Evolutionary conservation across 2,888 invertebrate species (phyloP).

Genomic region (Sinodicranocentrus sp.): DNA sequence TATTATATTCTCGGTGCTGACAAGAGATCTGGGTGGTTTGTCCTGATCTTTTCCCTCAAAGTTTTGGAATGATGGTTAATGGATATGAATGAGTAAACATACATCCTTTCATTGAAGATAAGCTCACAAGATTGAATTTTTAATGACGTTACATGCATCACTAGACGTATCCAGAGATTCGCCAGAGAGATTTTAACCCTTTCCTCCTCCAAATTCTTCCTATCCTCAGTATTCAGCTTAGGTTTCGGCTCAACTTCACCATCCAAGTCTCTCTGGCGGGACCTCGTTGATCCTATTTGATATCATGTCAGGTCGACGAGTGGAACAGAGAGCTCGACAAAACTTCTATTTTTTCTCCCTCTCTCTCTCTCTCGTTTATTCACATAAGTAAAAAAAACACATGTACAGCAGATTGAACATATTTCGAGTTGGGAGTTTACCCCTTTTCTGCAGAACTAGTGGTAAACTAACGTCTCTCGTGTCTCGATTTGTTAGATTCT

Average conservation of each 20-base stretch:
- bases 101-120: slow-evolving; percentile 76
- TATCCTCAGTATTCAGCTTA: slow-evolving; percentile 43
- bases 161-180: slow-evolving; percentile 62
- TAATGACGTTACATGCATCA: slow-evolving; percentile 76
- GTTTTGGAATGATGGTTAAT: slow-evolving; percentile 72
- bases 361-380: not conserved
- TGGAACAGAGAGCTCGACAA: slow-evolving; percentile 28
- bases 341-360: not conserved
- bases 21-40: slow-evolving; percentile 58
- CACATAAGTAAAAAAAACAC: slow-evolving; percentile 1
- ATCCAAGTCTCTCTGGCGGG: slow-evolving; percentile 14
- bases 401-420: slow-evolving; percentile 15
- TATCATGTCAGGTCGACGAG: slow-evolving; percentile 63
- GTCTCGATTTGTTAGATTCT: slow-evolving; percentile 25
- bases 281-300: slow-evolving; percentile 62
- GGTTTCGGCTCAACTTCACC: slow-evolving; percentile 22
- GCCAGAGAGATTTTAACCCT: slow-evolving; percentile 65
- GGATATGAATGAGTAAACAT: slow-evolving; percentile 76
- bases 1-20: slow-evolving; percentile 47
- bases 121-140: slow-evolving; percentile 76
- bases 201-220: slow-evolving; percentile 47
- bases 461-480: not conserved
- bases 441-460: not conserved
- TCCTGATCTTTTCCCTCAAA: slow-evolving; percentile 64
- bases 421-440: not conserved